Percentiles rank a stretch among this genome's conserved stretches.
Evolutionary conservation across 2,113 vertebrate species (phyloP).

Genomic region (Sceloporus undulatus): DNA sequence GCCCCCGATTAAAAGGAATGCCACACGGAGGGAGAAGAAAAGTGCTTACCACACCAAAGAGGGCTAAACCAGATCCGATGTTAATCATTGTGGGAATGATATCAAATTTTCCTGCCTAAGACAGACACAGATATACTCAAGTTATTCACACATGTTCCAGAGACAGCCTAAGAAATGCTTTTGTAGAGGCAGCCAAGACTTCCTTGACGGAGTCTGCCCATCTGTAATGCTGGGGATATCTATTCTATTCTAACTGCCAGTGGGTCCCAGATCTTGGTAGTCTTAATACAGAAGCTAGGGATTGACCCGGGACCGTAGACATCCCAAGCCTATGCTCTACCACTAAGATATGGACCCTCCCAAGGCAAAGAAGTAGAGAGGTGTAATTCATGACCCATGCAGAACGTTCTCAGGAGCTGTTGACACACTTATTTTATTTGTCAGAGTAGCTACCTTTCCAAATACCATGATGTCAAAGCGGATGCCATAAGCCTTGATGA

Average conservation of each 20-base stretch:
- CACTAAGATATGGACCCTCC: not conserved
- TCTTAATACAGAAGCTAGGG: not conserved
- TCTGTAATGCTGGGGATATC: too few relatives aligned
- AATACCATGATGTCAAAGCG: conserved; percentile 89
- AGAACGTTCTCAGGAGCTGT: not conserved
- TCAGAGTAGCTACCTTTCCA: conserved; percentile 81
- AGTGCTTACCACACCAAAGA: conserved; percentile 85
- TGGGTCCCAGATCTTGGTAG: not conserved
- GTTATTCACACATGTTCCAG: not conserved
- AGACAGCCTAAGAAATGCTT: too few relatives aligned
- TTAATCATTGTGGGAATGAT: conserved; percentile 90
- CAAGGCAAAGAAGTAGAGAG: not conserved
- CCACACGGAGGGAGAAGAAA: not conserved
- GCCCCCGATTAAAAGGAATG: not conserved
- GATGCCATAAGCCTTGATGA: conserved; percentile 90
- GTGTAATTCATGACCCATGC: too few relatives aligned
- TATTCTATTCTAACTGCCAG: not conserved
- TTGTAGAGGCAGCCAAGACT: too few relatives aligned
- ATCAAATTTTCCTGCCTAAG: conserved; percentile 88
- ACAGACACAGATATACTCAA: conserved; percentile 11
- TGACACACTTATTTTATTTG: rapidly evolving
- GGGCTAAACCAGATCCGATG: conserved; percentile 84
- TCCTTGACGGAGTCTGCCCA: too few relatives aligned
- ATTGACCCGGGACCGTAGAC: not conserved
- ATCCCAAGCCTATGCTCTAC: not conserved